Conservation (phyloP, 2,797 vertebrate genomes). For the Clarias platycephalus region DNA sequence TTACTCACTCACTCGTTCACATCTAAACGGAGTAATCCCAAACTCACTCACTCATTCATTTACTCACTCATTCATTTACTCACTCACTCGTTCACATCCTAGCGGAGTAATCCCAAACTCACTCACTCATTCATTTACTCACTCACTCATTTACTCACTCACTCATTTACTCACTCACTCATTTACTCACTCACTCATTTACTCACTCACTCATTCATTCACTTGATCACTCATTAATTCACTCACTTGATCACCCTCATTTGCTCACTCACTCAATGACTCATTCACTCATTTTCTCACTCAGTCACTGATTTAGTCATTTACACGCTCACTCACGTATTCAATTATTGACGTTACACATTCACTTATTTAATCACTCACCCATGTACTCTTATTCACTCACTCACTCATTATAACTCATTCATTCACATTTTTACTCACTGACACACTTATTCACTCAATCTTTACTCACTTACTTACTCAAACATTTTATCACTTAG, state of each 20-base stretch:
- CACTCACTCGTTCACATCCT: too few relatives aligned
- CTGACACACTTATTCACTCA: neutral
- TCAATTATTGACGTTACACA: too few relatives aligned
- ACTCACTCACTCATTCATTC: neutral
- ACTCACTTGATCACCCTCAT: neutral
- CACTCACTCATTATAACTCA: neutral
- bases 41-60: neutral
- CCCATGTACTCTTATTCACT: neutral
- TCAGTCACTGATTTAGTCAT: neutral
- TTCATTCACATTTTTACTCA: neutral
- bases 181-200: neutral
- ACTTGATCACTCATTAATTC: neutral
- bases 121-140: neutral
- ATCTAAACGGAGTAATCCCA: too few relatives aligned
- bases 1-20: neutral
- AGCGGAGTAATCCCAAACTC: too few relatives aligned
- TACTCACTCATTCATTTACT: neutral
- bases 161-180: neutral
- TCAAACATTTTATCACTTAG: too few relatives aligned
- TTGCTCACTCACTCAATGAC: neutral
- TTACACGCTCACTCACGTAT: neutral
- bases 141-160: too few relatives aligned
- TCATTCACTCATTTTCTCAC: neutral
- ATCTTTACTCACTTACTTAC: too few relatives aligned
- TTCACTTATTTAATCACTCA: neutral